These are phyloP conservation scores for Clupea harengus DNA, from an alignment of 2,113 vertebrate species.

Conservation along the genomic window DNA sequence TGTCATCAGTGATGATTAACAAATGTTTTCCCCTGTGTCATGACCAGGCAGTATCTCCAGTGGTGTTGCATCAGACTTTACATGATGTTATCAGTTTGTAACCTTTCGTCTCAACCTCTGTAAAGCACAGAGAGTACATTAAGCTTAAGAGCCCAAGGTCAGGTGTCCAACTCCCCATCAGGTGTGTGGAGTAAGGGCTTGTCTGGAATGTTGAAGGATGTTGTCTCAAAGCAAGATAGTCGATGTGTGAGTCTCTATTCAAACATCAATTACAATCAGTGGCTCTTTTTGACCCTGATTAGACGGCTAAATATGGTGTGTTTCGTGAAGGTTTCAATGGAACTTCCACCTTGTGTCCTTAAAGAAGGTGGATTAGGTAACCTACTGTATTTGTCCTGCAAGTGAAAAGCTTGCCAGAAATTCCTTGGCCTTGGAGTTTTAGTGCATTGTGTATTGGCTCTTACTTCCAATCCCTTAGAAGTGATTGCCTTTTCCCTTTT, in stretches of 20 bases:
- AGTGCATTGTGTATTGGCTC: neutral
- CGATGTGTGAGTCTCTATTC: neutral
- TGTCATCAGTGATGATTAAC: neutral
- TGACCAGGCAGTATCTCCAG: neutral
- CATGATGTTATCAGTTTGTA: neutral
- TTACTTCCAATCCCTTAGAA: neutral
- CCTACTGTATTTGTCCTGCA: neutral
- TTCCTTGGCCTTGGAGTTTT: neutral
- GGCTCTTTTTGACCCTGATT: neutral
- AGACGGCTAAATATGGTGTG: neutral
- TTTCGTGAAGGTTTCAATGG: neutral
- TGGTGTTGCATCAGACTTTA: neutral
- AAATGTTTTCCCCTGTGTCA: neutral
- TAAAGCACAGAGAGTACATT: neutral
- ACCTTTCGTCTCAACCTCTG: neutral
- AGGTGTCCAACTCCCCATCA: neutral
- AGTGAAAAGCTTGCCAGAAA: neutral
- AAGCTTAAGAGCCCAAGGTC: neutral
- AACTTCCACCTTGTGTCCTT: neutral
- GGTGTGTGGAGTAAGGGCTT: neutral
- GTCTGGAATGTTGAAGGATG: neutral
- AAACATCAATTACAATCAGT: neutral
- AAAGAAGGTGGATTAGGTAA: neutral
- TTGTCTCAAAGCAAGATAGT: neutral
- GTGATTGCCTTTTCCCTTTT: neutral